A percentile compares a stretch with the other conserved stretches of the same genome.
Conservation (phyloP, 1,140 invertebrate species). For the Drosophila sp. region DNA sequence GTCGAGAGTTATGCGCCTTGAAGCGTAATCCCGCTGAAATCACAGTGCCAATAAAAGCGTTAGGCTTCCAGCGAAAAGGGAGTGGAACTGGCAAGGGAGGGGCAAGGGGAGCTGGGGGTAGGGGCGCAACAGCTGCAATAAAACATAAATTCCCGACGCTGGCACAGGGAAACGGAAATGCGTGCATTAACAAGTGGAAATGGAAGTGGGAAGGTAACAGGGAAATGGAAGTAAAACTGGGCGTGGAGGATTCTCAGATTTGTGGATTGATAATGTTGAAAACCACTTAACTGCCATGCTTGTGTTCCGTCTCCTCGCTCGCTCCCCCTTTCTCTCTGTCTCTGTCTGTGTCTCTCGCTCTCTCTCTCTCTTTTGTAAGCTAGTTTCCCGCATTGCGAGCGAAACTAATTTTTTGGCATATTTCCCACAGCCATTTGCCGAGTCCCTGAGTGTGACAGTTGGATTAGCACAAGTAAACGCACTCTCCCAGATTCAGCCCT, state of each 20-base stretch:
- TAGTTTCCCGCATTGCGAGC: slow-evolving; percentile 37
- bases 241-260: neutral
- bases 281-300: slow-evolving; percentile 61
- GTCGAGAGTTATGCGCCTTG: slow-evolving; percentile 60
- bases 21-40: slow-evolving; percentile 56
- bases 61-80: neutral
- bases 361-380: neutral
- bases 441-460: slow-evolving; percentile 69
- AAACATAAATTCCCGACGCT: slow-evolving; percentile 56
- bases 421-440: slow-evolving; percentile 63
- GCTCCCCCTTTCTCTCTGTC: slow-evolving; percentile 22
- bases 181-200: slow-evolving; percentile 45
- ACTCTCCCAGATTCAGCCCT: slow-evolving; percentile 48
- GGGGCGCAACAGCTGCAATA: slow-evolving; percentile 59
- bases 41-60: slow-evolving; percentile 59
- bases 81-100: neutral
- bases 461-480: slow-evolving; percentile 55
- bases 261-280: slow-evolving; percentile 47
- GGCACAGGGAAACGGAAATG: slow-evolving; percentile 52
- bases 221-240: neutral
- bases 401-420: slow-evolving; percentile 59
- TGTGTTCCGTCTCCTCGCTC: slow-evolving; percentile 15
- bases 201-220: neutral
- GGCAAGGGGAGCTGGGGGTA: neutral
- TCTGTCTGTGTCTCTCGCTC: neutral